Base-by-base conservation (phyloP, 2,797 vertebrate species). In the Danio tinwini region DNA sequence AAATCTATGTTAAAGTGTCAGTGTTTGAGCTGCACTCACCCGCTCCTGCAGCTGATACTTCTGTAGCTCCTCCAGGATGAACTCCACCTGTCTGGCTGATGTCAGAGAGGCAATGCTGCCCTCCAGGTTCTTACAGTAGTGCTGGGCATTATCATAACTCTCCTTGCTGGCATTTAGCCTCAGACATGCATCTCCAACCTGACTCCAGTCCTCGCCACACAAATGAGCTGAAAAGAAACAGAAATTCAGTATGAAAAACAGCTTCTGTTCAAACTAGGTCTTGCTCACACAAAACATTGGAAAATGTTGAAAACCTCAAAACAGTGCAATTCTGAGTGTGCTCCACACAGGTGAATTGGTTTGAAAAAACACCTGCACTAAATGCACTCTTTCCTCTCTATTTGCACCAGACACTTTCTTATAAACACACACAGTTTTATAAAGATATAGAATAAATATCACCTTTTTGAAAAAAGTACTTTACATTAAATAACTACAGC, bases 171-270 rank as follows among this genome's bases (percentile, higher is more conserved):
- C 91, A 83, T 95, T 95, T 72, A 96, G 91, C 78, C 93, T 92
- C 19, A 96, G 93, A 82, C 96, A 97, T 84, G 93, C 93, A 78
- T 95, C 94, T 17, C 93, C 96, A 10, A 97, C 86, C 0, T 96
- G 96, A 84, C 87, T 94, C 96, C 96, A 98, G 81, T 94, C 95
- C 81, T 98, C 96, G 58, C 95, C 96, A 83, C 96, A 97, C 74
- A 96, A 91, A 87, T 97, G 95, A 87, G 95, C 96, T 97, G 83
- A 39, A 85, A 80, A 82, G 88, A 86, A 17, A 47, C 5, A 58
- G 13, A 74, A 44, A 42, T 14, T 2, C 12, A 63, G 7, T 4
- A 9, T 44, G 74, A 21, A 39, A 42, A 21, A 37, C 55, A 19
- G 71, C 40, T 12, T 52, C 5, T 12, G 45, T 21, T 19, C 11